Evolutionary conservation across 64 coral and sea anemone genomes (phyloP).

Genomic region (Trachythela sp.): DNA sequence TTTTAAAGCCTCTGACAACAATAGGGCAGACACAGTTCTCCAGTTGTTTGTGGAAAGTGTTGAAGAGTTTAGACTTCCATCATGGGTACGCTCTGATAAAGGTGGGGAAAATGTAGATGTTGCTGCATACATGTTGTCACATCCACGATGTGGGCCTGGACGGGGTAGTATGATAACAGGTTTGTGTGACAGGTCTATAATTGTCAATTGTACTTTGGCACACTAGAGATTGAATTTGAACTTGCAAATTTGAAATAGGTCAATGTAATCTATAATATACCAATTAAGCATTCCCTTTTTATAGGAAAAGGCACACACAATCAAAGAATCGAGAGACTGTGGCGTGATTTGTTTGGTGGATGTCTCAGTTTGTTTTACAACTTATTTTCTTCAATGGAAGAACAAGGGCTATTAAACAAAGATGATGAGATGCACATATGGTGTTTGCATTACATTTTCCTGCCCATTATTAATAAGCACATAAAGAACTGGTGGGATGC

Average conservation of each 20-base stretch:
- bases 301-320: neutral
- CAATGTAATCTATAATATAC: neutral
- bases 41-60: slow-evolving; percentile 1
- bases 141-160: slow-evolving; percentile 37
- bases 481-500: slow-evolving; percentile 34
- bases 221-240: neutral
- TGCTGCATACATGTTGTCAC: slow-evolving; percentile 39
- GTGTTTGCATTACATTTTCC: slow-evolving; percentile 22
- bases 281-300: neutral
- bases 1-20: neutral
- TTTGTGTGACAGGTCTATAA: slow-evolving; percentile 1
- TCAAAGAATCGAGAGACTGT: neutral
- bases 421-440: neutral
- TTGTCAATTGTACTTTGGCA: neutral
- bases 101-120: no score
- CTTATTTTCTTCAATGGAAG: slow-evolving; percentile 19
- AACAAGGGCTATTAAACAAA: neutral
- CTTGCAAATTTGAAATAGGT: neutral
- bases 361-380: slow-evolving; percentile 15
- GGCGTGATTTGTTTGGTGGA: slow-evolving; percentile 14
- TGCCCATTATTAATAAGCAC: slow-evolving; percentile 30
- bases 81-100: neutral
- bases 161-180: slow-evolving; percentile 52
- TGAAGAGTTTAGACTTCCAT: slow-evolving; percentile 1
- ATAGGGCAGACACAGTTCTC: slow-evolving; percentile 11